Conservation (phyloP, 2,113 vertebrate species). For the Dendrocopos noguchii region DNA sequence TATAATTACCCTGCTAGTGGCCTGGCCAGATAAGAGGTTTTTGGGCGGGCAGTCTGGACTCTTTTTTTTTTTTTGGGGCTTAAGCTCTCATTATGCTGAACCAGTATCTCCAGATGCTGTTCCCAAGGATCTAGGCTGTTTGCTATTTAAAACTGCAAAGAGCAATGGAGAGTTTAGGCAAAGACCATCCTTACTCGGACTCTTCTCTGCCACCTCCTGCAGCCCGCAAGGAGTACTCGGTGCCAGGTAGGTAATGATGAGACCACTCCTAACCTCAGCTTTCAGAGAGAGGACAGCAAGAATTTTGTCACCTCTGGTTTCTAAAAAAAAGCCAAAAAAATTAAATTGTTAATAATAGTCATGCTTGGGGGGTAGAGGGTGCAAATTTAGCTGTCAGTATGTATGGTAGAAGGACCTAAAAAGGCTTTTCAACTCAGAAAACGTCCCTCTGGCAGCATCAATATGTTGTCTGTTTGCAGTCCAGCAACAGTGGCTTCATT, state of each 20-base stretch:
- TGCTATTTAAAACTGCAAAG: neutral
- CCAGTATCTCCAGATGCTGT: constrained; percentile 54
- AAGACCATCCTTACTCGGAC: neutral
- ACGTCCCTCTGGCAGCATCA: neutral
- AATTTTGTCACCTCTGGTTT: neutral
- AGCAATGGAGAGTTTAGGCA: constrained; percentile 58
- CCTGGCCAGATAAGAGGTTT: constrained; percentile 73
- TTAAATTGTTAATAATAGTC: too few species aligned
- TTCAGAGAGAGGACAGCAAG: neutral
- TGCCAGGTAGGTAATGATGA: constrained; percentile 77
- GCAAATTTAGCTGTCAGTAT: neutral
- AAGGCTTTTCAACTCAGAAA: neutral
- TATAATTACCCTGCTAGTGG: constrained; percentile 66
- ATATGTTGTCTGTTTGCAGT: neutral
- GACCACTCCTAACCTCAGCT: neutral
- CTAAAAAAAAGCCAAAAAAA: neutral
- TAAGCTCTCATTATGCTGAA: constrained; percentile 40
- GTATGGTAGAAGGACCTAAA: neutral
- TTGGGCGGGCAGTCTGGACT: constrained; percentile 72
- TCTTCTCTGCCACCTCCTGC: neutral
- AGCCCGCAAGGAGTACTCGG: neutral
- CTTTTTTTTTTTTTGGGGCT: constrained; percentile 12
- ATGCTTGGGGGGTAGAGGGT: neutral
- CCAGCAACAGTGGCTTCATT: neutral
- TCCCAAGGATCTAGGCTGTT: constrained; percentile 10